Conservation (phyloP, 2,797 vertebrate species). For the Sparus aurata region DNA sequence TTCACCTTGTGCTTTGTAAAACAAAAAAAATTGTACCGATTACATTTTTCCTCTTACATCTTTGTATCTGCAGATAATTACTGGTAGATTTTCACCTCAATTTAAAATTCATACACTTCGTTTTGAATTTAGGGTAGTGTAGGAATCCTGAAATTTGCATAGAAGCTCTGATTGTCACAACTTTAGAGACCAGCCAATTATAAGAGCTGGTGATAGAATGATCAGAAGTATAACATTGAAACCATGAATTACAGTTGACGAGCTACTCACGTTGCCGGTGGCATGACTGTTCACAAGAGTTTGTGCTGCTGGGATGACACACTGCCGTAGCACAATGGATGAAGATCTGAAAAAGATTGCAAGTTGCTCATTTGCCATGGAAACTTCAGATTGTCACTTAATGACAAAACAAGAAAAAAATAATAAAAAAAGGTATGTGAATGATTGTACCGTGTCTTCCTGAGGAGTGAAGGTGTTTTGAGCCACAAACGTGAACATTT, state of each 20-base stretch:
- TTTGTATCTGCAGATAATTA: not conserved
- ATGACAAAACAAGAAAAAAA: too few species aligned
- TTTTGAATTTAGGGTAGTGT: not conserved
- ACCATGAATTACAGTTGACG: not conserved
- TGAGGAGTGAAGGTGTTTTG: slow-evolving; percentile 13
- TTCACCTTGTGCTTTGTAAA: not conserved
- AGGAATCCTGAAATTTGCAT: not conserved
- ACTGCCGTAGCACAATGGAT: slow-evolving; percentile 81
- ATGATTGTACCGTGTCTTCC: slow-evolving; percentile 63
- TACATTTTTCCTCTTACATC: too few species aligned
- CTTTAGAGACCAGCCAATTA: not conserved
- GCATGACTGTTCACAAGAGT: slow-evolving; percentile 77
- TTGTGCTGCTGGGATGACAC: slow-evolving; percentile 68
- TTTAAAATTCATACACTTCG: not conserved
- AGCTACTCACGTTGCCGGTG: slow-evolving; percentile 77
- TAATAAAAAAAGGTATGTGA: accelerated
- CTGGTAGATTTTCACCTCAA: not conserved
- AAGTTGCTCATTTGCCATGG: not conserved
- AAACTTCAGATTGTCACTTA: accelerated
- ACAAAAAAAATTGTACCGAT: too few species aligned
- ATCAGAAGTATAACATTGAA: too few species aligned
- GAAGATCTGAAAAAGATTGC: slow-evolving; percentile 67
- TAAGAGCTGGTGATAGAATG: too few species aligned
- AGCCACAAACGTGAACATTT: slow-evolving; percentile 83
- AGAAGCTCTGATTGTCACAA: too few species aligned